Base-by-base conservation (phyloP, 2,113 vertebrate genomes). In the Siniperca chuatsi region DNA sequence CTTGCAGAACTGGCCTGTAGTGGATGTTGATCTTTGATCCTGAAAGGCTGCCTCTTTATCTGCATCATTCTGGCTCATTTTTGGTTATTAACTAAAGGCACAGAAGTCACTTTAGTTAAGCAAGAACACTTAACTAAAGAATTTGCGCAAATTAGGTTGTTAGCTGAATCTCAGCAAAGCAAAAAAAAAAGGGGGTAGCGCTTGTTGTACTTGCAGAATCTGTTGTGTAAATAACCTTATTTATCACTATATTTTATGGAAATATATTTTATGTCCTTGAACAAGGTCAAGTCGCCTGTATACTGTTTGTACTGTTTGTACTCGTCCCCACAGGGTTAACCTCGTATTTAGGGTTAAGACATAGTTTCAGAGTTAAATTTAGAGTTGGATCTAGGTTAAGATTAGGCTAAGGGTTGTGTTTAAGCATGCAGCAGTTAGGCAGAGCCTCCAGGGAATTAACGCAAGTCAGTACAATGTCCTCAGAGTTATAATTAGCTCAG, bases 401-500 rank as follows among this genome's bases (percentile, higher is more conserved):
- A 23, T 48, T 11, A 0, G 21, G n/a, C 25, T n/a, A 4, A 64
- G 6, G 75, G 6, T 79, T 77, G 29, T 61, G 84, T 78, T 72
- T 29, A 55, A 60, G 21, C 60, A 48, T 73, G 68, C 20, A 35
- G 61, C 52, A 25, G 74, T 33, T 33, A 21, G 33, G 21, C 8
- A 21, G 44, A 55, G 48, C 40, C 62, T 69, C 52, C 35, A 25
- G 52, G 70, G 64, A 70, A 21, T 55, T 8, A 54, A 62, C 61
- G 75, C 58, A 46, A 52, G 54, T 82, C 62, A 46, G 35, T 25
- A 25, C 46, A 66, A 12, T 42, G 42, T 55, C 61, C 33, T 79
- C 23, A 12, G 57, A 42, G 57, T 70, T 79, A 64, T 72, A 84
- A 84, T 86, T 88, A 81, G 66, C 68, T 18, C 54, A 16, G 11